Evolutionary conservation across 2,797 vertebrate genomes (phyloP).

Genomic region (Myotis myotis): DNA sequence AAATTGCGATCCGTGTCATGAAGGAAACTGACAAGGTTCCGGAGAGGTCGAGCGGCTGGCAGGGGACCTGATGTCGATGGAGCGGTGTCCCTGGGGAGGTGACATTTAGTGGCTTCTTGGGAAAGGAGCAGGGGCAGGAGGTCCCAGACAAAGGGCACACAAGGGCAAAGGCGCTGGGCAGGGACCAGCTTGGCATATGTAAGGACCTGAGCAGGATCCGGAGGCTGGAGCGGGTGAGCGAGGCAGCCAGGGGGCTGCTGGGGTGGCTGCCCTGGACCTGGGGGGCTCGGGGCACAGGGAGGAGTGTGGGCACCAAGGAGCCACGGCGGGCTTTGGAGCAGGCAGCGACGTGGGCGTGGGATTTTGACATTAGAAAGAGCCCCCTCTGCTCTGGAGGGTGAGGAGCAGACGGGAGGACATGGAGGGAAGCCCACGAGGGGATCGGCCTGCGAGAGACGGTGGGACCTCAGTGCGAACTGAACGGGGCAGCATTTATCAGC

Average conservation of each 20-base stretch:
- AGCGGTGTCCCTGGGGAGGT: neutral
- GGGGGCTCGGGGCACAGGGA: accelerated
- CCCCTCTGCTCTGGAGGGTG: neutral
- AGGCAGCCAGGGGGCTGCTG: neutral
- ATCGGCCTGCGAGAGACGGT: accelerated
- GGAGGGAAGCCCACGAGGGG: neutral
- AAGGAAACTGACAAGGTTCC: constrained; percentile 58
- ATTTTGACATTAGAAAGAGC: neutral
- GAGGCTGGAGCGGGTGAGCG: neutral
- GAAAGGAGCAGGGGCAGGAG: neutral
- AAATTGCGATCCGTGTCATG: neutral
- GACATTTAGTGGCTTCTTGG: neutral
- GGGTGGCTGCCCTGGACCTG: accelerated
- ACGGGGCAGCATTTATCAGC: neutral
- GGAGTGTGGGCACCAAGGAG: neutral
- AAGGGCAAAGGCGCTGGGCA: neutral
- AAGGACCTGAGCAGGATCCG: neutral
- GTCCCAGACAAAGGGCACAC: neutral
- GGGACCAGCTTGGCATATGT: neutral
- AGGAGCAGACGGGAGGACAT: neutral
- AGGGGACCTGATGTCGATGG: constrained; percentile 41
- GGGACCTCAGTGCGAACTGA: neutral
- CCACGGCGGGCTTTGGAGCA: neutral
- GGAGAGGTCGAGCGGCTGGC: neutral
- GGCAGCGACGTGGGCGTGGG: neutral